These are phyloP conservation scores for Minunthozetes semirufus DNA, from an alignment of 2,888 invertebrate species.

Conservation along the genomic window DNA sequence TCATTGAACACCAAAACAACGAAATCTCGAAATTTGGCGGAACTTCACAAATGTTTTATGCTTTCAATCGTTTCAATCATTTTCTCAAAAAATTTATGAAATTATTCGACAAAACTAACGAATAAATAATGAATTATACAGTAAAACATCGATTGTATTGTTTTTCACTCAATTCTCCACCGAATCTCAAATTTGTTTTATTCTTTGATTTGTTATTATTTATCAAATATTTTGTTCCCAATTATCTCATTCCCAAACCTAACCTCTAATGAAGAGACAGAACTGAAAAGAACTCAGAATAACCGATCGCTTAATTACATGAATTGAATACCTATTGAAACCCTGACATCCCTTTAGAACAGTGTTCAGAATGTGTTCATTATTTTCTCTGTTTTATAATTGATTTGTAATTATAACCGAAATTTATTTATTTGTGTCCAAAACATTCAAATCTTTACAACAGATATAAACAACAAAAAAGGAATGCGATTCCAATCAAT, in stretches of 20 bases:
- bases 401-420: too few relatives aligned
- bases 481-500: too few relatives aligned
- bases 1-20: conserved; percentile 5
- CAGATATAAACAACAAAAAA: background rate
- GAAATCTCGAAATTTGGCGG: conserved; percentile 11
- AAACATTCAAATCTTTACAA: background rate
- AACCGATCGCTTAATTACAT: background rate
- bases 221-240: conserved; percentile 18
- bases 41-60: background rate
- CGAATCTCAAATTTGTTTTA: background rate
- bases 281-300: background rate
- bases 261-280: conserved; percentile 14
- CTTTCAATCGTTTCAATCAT: background rate
- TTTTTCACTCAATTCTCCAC: background rate
- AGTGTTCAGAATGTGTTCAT: background rate
- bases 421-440: background rate
- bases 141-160: conserved; percentile 4
- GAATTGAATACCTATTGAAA: background rate
- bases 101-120: background rate
- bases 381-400: background rate
- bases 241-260: conserved; percentile 26
- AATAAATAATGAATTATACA: conserved; percentile 17
- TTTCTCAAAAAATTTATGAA: background rate
- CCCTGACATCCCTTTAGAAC: background rate
- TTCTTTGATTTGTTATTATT: background rate